A percentile compares a stretch with the other conserved stretches of the same genome.
Conservation (phyloP, 2,888 invertebrate species). For the Pilophorus perplexus region DNA sequence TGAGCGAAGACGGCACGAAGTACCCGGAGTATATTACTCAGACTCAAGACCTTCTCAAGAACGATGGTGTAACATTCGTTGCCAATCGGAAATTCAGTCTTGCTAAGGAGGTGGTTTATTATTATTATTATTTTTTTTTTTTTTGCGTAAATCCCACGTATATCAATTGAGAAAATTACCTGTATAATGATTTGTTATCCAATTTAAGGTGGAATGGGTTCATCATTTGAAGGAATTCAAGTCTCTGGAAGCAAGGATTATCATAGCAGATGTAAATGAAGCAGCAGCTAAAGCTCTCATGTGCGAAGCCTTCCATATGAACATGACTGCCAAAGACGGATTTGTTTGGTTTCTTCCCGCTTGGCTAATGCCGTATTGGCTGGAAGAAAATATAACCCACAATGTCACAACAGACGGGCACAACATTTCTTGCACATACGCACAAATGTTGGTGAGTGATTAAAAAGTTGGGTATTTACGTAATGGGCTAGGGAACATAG, state of each 20-base stretch:
- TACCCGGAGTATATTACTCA: constrained; percentile 73
- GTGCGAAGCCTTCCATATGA: constrained; percentile 72
- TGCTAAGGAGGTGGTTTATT: no score
- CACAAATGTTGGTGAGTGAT: constrained; percentile 28
- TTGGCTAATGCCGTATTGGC: constrained; percentile 65
- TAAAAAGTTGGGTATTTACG: no score
- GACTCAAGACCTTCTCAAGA: constrained; percentile 64
- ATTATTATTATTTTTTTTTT: no score
- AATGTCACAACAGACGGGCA: constrained; percentile 5
- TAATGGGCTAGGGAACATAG: no score
- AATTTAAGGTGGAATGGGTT: no score
- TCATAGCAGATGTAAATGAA: constrained; percentile 77
- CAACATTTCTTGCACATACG: constrained; percentile 5
- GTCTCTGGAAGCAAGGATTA: constrained; percentile 66
- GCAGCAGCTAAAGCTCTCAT: constrained; percentile 70
- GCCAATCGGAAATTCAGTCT: constrained; percentile 68
- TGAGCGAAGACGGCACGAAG: constrained; percentile 77
- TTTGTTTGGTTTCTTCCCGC: constrained; percentile 85
- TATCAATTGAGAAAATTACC: no score
- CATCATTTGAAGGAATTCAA: constrained; percentile 65
- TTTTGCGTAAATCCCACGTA: no score
- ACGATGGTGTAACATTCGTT: constrained; percentile 63
- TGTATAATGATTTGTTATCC: no score
- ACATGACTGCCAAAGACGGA: constrained; percentile 68
- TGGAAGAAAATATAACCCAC: constrained; percentile 3